Percentiles rank a stretch among this genome's conserved stretches.
phyloP scores from a whole-genome alignment of 2,888 invertebrate genomes.

The Euclidia mi region DNA sequence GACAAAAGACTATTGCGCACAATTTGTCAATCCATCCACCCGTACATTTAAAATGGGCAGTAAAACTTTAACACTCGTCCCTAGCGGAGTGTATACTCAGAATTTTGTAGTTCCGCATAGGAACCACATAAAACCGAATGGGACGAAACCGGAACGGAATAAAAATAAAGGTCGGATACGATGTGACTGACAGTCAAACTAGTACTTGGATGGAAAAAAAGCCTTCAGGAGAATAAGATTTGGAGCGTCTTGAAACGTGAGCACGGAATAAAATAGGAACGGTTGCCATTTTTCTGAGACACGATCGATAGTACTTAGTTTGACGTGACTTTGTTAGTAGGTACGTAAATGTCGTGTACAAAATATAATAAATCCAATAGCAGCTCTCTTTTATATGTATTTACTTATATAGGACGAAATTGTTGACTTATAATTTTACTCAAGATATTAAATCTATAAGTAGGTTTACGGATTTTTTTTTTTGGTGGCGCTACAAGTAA shows the following conservation, averaged over 20 bases:
- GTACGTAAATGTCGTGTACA: conserved; percentile 6
- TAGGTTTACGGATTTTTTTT: no score
- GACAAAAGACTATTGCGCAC: conserved; percentile 59
- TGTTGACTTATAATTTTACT: no score
- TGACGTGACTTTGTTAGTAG: conserved; percentile 1
- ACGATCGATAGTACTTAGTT: conserved; percentile 27
- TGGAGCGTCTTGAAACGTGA: conserved; percentile 41
- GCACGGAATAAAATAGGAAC: conserved; percentile 41
- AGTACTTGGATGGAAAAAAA: conserved; percentile 47
- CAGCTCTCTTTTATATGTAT: conserved; percentile 4
- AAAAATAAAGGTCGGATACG: conserved; percentile 70
- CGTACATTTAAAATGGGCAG: conserved; percentile 72
- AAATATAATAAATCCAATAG: conserved; percentile 10
- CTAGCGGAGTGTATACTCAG: conserved; percentile 53
- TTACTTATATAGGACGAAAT: no score
- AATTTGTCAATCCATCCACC: conserved; percentile 75
- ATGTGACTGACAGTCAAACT: conserved; percentile 61
- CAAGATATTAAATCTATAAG: no score
- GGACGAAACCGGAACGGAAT: conserved; percentile 69
- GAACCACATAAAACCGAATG: conserved; percentile 74
- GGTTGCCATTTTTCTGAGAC: conserved; percentile 21
- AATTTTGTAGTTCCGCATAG: conserved; percentile 63
- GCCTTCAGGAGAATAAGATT: conserved; percentile 46
- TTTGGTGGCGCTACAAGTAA: no score
- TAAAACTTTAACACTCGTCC: conserved; percentile 78